phyloP scores from a whole-genome alignment of 92 coral and sea anemone genomes.

The Palythoa grandis region DNA sequence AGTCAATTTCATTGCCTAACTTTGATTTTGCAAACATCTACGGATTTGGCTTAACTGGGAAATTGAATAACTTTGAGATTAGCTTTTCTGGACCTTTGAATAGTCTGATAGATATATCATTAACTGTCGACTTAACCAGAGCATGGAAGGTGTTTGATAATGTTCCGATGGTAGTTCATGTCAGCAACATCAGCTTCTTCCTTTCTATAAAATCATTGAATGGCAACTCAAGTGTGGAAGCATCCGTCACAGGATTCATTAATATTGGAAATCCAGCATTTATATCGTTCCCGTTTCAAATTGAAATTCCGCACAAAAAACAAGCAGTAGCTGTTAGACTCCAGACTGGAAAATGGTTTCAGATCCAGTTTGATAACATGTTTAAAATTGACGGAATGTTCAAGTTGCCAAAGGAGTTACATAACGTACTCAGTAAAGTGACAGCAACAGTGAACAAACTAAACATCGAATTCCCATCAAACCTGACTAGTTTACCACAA shows the following conservation, averaged over 20 bases:
- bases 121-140: slow-evolving; percentile 29
- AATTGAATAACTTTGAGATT: slow-evolving; percentile 33
- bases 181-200: slow-evolving; percentile 13
- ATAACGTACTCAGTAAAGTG: slow-evolving; percentile 32
- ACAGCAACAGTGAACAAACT: slow-evolving; percentile 29
- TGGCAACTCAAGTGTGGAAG: slow-evolving; percentile 35
- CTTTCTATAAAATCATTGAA: slow-evolving; percentile 11
- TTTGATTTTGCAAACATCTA: slow-evolving; percentile 44
- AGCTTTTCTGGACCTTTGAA: slow-evolving; percentile 19
- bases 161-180: slow-evolving; percentile 15
- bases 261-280: slow-evolving; percentile 48
- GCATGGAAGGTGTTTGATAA: slow-evolving; percentile 50
- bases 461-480: slow-evolving; percentile 34
- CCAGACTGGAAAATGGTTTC: slow-evolving; percentile 46
- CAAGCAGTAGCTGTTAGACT: slow-evolving; percentile 34
- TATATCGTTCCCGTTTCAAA: slow-evolving; percentile 48
- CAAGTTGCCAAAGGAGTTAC: slow-evolving; percentile 38
- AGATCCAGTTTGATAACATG: slow-evolving; percentile 28
- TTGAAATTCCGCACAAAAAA: slow-evolving; percentile 45
- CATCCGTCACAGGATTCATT: slow-evolving; percentile 47
- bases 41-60: slow-evolving; percentile 40
- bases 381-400: slow-evolving; percentile 48
- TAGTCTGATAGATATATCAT: slow-evolving; percentile 21
- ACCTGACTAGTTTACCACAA: slow-evolving; percentile 27
- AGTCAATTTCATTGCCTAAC: slow-evolving; percentile 40